Percentiles rank a stretch among this genome's conserved stretches.
These are phyloP conservation scores for Brachypodius melanocephalos DNA, from an alignment of 2,113 vertebrate genomes.

Conservation along the genomic window DNA sequence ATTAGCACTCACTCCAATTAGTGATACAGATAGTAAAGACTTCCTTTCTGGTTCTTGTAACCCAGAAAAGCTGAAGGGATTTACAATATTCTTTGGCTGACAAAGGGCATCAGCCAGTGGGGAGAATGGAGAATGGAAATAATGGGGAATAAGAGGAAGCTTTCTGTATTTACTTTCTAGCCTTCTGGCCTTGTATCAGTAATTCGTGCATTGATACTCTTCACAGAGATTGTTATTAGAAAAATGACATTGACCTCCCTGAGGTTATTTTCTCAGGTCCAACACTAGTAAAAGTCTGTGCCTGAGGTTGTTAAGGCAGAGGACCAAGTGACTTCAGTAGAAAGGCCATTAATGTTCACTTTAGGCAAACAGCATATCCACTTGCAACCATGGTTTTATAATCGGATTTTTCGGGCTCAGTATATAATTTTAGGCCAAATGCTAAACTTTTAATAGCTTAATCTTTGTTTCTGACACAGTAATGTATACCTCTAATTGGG, in stretches of 20 bases:
- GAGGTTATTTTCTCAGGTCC: neutral
- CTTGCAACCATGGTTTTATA: neutral
- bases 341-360: neutral
- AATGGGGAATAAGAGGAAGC: neutral
- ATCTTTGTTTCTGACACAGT: neutral
- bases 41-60: neutral
- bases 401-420: neutral
- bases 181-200: neutral
- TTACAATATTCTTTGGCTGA: neutral
- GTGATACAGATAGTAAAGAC: neutral
- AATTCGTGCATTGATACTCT: neutral
- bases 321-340: neutral
- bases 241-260: neutral
- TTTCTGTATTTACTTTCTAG: neutral
- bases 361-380: neutral
- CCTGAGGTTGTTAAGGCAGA: neutral
- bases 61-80: neutral
- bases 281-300: neutral
- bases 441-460: neutral
- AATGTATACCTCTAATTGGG: neutral
- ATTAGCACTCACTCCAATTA: neutral
- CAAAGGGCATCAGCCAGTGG: neutral
- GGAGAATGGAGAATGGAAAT: neutral
- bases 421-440: neutral
- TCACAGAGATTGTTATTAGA: neutral